These are phyloP conservation scores for Lasaia peninsularis DNA, from an alignment of 1,140 invertebrate species.

Conservation along the genomic window DNA sequence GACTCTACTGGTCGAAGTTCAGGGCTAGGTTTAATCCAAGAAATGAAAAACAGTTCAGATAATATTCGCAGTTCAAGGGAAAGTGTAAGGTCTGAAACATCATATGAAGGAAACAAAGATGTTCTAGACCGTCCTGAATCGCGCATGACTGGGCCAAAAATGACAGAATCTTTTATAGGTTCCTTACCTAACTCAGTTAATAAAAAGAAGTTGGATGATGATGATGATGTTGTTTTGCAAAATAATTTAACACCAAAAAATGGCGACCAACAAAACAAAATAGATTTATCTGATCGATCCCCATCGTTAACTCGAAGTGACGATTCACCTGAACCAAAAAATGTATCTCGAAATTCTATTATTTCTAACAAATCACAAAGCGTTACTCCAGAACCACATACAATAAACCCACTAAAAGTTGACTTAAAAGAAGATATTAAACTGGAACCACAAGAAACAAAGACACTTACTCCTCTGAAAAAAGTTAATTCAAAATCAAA, in stretches of 20 bases:
- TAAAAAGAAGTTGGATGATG: conserved; percentile 62
- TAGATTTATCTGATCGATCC: conserved; percentile 64
- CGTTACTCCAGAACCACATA: conserved; percentile 50
- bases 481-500: conserved; percentile 52
- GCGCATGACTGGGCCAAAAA: conserved; percentile 63
- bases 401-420: conserved; percentile 62
- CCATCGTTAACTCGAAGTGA: conserved; percentile 73
- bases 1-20: conserved; percentile 54
- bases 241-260: conserved; percentile 44
- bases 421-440: conserved; percentile 43
- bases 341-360: conserved; percentile 38
- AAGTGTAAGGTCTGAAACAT: conserved; percentile 56
- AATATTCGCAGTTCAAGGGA: conserved; percentile 61
- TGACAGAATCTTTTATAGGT: conserved; percentile 74
- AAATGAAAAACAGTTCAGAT: conserved; percentile 61
- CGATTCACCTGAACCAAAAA: conserved; percentile 71
- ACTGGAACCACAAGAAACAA: conserved; percentile 32
- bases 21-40: conserved; percentile 70
- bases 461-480: conserved; percentile 29
- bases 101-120: conserved; percentile 50
- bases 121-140: conserved; percentile 64
- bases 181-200: conserved; percentile 47
- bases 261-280: conserved; percentile 44
- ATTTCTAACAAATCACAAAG: conserved; percentile 46
- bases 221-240: conserved; percentile 67